phyloP scores from a whole-genome alignment of 2,888 invertebrate species.

The Alviniconcha strummeri region DNA sequence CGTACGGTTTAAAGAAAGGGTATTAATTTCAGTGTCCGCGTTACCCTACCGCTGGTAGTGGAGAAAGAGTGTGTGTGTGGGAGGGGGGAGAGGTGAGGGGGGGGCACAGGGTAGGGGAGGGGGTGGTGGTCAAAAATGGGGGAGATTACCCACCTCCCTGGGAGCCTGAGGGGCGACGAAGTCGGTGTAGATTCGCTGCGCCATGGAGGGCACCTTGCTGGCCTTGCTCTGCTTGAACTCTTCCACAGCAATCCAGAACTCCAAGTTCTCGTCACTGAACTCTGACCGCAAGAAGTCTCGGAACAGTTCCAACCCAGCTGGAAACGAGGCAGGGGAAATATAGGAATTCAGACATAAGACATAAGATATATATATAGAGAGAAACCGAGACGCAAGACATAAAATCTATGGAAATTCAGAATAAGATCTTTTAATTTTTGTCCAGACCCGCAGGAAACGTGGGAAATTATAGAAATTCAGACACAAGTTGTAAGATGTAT shows the following conservation, averaged over 20 bases:
- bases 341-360: background rate
- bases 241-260: constrained; percentile 78
- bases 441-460: too few relatives aligned
- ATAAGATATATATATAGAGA: background rate
- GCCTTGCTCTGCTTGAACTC: constrained; percentile 73
- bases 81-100: too few relatives aligned
- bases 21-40: too few relatives aligned
- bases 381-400: background rate
- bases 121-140: too few relatives aligned
- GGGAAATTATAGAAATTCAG: too few relatives aligned
- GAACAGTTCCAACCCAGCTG: constrained; percentile 77
- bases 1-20: background rate
- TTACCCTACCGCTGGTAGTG: too few relatives aligned
- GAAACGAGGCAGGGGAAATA: background rate
- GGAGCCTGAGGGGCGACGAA: constrained; percentile 77
- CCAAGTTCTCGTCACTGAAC: constrained; percentile 78
- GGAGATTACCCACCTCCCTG: constrained; percentile 73
- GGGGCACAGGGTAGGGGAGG: too few relatives aligned
- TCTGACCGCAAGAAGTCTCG: constrained; percentile 77
- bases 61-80: too few relatives aligned
- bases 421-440: too few relatives aligned
- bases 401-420: too few relatives aligned
- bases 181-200: constrained; percentile 76
- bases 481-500: too few relatives aligned
- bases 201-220: constrained; percentile 71